Conservation (phyloP, 2,797 vertebrate genomes). For the Alosa sapidissima region DNA sequence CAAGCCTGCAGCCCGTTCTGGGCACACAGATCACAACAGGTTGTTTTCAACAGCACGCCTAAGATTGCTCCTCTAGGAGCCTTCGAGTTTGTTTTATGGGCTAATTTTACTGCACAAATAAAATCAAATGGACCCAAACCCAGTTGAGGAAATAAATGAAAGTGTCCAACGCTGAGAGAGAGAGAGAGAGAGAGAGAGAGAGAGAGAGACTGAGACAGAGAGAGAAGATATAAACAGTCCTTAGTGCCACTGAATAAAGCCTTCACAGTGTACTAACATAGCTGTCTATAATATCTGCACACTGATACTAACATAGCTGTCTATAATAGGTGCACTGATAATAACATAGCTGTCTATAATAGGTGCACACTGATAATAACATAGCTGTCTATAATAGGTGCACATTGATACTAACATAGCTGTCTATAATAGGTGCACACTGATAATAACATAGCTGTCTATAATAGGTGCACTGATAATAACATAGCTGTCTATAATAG, state of each 20-base stretch:
- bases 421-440: too few species aligned
- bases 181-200: background rate
- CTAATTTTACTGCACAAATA: background rate
- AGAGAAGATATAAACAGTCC: background rate
- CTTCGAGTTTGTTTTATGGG: background rate
- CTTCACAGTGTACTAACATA: background rate
- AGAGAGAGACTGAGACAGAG: background rate
- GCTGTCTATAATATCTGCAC: background rate
- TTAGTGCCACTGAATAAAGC: background rate
- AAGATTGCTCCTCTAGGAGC: conserved; percentile 2
- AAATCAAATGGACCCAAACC: conserved; percentile 12
- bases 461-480: background rate
- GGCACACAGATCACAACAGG: background rate
- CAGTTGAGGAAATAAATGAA: background rate
- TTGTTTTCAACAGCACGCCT: background rate
- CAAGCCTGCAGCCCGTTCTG: background rate
- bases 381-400: too few species aligned
- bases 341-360: too few species aligned
- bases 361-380: too few species aligned
- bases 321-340: too few species aligned
- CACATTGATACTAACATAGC: too few species aligned
- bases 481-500: too few species aligned
- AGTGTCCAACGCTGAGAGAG: background rate
- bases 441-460: too few species aligned
- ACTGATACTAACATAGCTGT: background rate